These are phyloP conservation scores for Ptychadena robeensis DNA, from an alignment of 2,797 vertebrate species.

Conservation along the genomic window DNA sequence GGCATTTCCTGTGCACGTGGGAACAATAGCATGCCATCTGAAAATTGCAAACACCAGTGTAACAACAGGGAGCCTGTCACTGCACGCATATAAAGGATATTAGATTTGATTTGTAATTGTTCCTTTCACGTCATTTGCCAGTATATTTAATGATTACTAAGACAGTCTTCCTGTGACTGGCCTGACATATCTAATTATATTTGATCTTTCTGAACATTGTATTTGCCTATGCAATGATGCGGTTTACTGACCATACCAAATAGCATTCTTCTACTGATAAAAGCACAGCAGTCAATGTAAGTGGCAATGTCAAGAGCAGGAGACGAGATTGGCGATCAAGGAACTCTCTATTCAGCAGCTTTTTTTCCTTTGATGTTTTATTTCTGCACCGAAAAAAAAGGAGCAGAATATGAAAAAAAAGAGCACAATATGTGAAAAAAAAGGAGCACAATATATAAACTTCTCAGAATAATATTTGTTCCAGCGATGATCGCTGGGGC, in stretches of 20 bases:
- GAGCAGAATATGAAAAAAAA: too few species aligned
- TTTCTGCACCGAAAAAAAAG: slow-evolving; percentile 59
- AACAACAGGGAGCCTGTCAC: background rate
- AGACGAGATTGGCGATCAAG: slow-evolving; percentile 55
- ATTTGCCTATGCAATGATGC: slow-evolving; percentile 57
- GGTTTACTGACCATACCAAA: slow-evolving; percentile 56
- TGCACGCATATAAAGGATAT: slow-evolving; percentile 30
- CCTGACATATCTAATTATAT: slow-evolving; percentile 55
- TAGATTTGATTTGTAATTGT: slow-evolving; percentile 51
- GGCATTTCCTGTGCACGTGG: background rate
- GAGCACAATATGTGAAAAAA: slow-evolving; percentile 59
- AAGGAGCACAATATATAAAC: slow-evolving; percentile 60
- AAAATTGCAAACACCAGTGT: background rate
- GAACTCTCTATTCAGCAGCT: slow-evolving; percentile 44
- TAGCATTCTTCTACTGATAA: slow-evolving; percentile 51
- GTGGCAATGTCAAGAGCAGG: slow-evolving; percentile 51
- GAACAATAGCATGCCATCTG: background rate
- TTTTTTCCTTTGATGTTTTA: slow-evolving; percentile 63
- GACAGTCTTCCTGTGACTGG: slow-evolving; percentile 35
- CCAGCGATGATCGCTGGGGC: slow-evolving; percentile 65
- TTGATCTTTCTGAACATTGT: slow-evolving; percentile 56
- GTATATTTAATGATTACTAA: slow-evolving; percentile 58
- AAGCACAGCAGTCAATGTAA: slow-evolving; percentile 39
- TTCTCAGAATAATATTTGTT: slow-evolving; percentile 54
- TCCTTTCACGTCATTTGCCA: slow-evolving; percentile 46